Conservation (phyloP, 2,113 vertebrate species). For the Panthera uncia region DNA sequence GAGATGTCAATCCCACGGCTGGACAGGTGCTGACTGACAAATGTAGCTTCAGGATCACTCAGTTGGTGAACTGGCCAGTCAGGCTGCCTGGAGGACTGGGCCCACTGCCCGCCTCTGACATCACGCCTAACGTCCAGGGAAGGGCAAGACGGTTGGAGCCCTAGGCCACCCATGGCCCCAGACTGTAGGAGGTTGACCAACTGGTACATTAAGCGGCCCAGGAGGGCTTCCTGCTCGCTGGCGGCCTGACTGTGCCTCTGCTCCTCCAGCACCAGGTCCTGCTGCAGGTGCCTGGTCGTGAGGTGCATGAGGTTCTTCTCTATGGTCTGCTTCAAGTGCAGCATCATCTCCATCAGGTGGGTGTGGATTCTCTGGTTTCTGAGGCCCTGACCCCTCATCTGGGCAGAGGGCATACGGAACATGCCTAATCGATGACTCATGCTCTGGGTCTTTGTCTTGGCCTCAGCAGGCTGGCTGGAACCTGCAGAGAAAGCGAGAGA, state of each 20-base stretch:
- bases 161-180: background rate
- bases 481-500: constrained; percentile 62
- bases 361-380: constrained; percentile 76
- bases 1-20: constrained; percentile 86
- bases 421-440: constrained; percentile 64
- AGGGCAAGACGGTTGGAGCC: background rate
- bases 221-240: constrained; percentile 88
- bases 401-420: constrained; percentile 69
- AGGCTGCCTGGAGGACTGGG: background rate
- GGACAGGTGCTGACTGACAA: constrained; percentile 87
- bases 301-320: constrained; percentile 88
- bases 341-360: constrained; percentile 86
- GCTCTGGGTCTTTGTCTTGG: constrained; percentile 62
- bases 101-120: background rate
- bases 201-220: constrained; percentile 87
- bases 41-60: background rate
- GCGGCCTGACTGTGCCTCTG: constrained; percentile 86
- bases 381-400: constrained; percentile 73
- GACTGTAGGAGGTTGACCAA: constrained; percentile 81
- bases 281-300: constrained; percentile 86
- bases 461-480: constrained; percentile 86
- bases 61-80: background rate
- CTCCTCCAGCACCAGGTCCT: constrained; percentile 87
- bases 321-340: constrained; percentile 86
- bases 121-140: background rate